Evolutionary conservation across 1,140 invertebrate species (phyloP), one percentile per base, ranked within the genome.

Genomic region (Neodiprion lecontei): DNA sequence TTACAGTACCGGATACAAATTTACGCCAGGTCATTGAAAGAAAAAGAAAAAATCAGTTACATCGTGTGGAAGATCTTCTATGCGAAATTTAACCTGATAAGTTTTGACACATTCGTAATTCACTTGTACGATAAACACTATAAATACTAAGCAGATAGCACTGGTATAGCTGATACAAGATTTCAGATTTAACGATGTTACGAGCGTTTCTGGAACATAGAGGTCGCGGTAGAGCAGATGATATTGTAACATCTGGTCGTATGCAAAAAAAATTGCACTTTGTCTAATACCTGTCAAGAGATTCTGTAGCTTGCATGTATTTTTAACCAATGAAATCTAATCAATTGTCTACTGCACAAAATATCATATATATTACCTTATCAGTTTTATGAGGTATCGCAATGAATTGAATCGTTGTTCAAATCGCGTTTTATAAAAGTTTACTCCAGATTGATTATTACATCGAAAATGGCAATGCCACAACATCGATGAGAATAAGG

Each of bases 371-470:
- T 88, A 87, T 84, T 83, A 88, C 75, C 79, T 82, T 75, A 84
- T 85, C 83, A 86, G 84, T 40, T 40, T 40, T 40, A 40, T 40
- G 28, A 40, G 28, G 28, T 40, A 4, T 40, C 28, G 81, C 80
- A 83, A 87, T 77, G 70, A 86, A 84, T 83, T 80, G 83, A 78
- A 84, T 82, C 82, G 85, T 87, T 82, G 82, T 40, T 40, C 28
- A 40, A 40, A 81, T 87, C 83, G 86, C 84, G 84, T 88, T 88
- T 88, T 88, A 87, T 88, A 88, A 87, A 84, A 85, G 83, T 88
- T 84, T 88, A 87, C 84, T 87, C 85, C 81, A 83, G 7, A 9
- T 8, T 9, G 11, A 61, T 61, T 61, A 61, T 61, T 17, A 61
- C 9, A 61, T 61, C 11, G 28, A 40, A 40, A 40, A 40, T 40